Evolutionary conservation across 64 coral and sea anemone species (phyloP), one percentile per base, ranked within the genome.

Genomic region (Trachythela sp.): DNA sequence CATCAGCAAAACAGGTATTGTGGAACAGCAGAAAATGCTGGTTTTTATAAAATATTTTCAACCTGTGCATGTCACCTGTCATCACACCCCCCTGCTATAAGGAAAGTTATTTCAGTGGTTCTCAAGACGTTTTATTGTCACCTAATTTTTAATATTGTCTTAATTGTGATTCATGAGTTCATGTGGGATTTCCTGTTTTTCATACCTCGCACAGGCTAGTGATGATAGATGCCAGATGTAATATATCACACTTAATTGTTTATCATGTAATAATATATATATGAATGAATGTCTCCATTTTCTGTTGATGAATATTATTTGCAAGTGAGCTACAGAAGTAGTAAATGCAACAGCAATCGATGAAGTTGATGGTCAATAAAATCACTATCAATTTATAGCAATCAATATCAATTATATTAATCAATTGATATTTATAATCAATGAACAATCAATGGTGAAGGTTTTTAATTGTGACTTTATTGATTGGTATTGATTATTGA

Each of bases 1-100:
- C 30, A 80, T 37, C 75, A 38, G 75, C 75, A 10, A 80, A 80
- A 80, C 75, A 80, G 75, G 75, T 80, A 64, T 2, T 64, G 22
- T 4, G 1, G 20, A 26, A 64, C 24, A 64, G 56, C 22, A 64
- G 5, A 64, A 64, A 64, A 64, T 1, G 20, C 24, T 52, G 49
- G 13, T n/a, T n/a, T n/a, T 20, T 9, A 64, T 64, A 2, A 18
- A 22, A 64, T 1, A 64, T 6, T 18, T n/a, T 64, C 56, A 59
- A 9, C 56, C 0, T 20, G 20, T 27, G 26, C 22, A 17, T 26
- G 20, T 64, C 4, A 20, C 26, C 20, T n/a, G n/a, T n/a, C n/a
- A n/a, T n/a, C n/a, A n/a, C n/a, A n/a, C n/a, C 26, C 26, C 26
- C 56, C 56, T 6, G 20, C 26, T 64, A 18, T 10, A 24, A 64